These are phyloP conservation scores for Notospermus geniculatus DNA, from an alignment of 1,140 invertebrate genomes.

Conservation along the genomic window DNA sequence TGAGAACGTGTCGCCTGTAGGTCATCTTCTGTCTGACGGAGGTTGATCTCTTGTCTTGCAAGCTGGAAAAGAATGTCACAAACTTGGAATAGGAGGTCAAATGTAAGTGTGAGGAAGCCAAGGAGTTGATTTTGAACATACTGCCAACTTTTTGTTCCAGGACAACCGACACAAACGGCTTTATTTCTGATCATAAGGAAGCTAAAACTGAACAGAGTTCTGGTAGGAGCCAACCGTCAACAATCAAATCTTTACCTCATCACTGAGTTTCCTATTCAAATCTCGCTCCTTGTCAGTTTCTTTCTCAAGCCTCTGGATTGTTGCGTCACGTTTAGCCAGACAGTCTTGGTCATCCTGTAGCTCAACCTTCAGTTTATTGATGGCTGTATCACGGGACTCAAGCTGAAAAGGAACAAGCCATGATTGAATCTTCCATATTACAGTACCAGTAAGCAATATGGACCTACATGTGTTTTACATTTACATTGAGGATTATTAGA, in stretches of 20 bases:
- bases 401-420: too few relatives aligned
- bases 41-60: conserved; percentile 40
- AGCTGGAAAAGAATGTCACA: too few relatives aligned
- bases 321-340: conserved; percentile 29
- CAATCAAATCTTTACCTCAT: conserved; percentile 31
- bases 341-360: conserved; percentile 34
- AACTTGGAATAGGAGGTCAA: background rate
- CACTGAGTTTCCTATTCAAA: conserved; percentile 34
- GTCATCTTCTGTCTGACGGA: conserved; percentile 47
- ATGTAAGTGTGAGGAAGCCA: background rate
- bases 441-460: too few relatives aligned
- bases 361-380: conserved; percentile 33
- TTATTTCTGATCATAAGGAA: too few relatives aligned
- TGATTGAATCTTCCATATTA: too few relatives aligned
- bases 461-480: too few relatives aligned
- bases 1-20: conserved; percentile 35
- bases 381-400: conserved; percentile 44
- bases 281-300: conserved; percentile 37
- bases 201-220: too few relatives aligned
- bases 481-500: too few relatives aligned
- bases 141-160: too few relatives aligned
- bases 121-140: too few relatives aligned
- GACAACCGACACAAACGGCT: too few relatives aligned
- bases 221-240: too few relatives aligned
- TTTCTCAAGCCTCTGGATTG: conserved; percentile 36